Evolutionary conservation across 2,888 invertebrate species (phyloP).

Genomic region (Dynastes tityus): DNA sequence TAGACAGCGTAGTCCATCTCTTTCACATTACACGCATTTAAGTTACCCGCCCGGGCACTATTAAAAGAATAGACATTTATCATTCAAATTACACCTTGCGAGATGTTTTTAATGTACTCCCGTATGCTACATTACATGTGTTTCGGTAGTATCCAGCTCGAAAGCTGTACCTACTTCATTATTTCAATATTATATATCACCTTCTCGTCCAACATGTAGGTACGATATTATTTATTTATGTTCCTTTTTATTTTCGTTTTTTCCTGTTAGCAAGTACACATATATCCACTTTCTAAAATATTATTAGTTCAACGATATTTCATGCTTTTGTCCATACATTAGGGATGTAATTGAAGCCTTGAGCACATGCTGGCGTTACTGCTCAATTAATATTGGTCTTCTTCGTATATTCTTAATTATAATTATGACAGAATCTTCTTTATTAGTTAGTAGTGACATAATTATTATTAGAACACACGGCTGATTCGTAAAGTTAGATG

Average conservation of each 20-base stretch:
- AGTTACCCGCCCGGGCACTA: slow-evolving; percentile 24
- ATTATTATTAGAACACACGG: slow-evolving; percentile 13
- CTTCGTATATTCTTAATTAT: slow-evolving; percentile 30
- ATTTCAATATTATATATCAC: slow-evolving; percentile 42
- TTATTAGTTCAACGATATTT: slow-evolving; percentile 36
- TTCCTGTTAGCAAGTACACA: neutral
- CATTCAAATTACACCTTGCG: slow-evolving; percentile 42
- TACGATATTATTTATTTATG: slow-evolving; percentile 19
- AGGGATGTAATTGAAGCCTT: slow-evolving; percentile 28
- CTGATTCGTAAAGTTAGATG: neutral
- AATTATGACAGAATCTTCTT: slow-evolving; percentile 41
- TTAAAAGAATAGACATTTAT: slow-evolving; percentile 46
- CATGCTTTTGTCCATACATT: slow-evolving; percentile 35
- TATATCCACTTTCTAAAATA: slow-evolving; percentile 43
- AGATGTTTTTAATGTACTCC: slow-evolving; percentile 29
- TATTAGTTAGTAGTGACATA: slow-evolving; percentile 27
- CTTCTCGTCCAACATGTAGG: slow-evolving; percentile 7
- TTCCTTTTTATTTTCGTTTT: neutral
- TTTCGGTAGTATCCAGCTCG: slow-evolving; percentile 26
- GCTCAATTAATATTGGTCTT: slow-evolving; percentile 37
- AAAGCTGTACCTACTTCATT: slow-evolving; percentile 23
- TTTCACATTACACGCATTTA: slow-evolving; percentile 27
- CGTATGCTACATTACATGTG: slow-evolving; percentile 32
- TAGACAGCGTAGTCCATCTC: slow-evolving; percentile 28
- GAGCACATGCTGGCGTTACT: slow-evolving; percentile 24